phyloP scores from a whole-genome alignment of 1,140 invertebrate species.

The Dryas iulia region DNA sequence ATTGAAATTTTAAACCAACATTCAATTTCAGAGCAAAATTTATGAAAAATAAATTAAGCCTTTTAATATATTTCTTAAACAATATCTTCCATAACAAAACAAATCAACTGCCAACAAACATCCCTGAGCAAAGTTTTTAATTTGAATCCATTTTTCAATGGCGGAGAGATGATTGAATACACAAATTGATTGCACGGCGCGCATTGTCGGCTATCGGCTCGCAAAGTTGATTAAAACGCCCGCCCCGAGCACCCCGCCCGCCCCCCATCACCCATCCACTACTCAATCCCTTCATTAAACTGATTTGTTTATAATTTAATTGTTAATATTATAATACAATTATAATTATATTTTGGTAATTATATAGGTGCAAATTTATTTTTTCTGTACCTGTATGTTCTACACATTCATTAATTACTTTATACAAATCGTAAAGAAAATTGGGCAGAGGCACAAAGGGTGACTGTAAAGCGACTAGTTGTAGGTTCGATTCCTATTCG shows the following conservation, averaged over 20 bases:
- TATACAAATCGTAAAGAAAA: too few species aligned
- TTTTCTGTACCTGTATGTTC: too few species aligned
- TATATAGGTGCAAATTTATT: too few species aligned
- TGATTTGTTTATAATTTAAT: constrained; percentile 36
- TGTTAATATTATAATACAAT: constrained; percentile 13
- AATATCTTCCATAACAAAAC: constrained; percentile 7
- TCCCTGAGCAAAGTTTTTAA: constrained; percentile 38
- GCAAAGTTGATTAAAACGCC: constrained; percentile 63
- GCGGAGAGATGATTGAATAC: constrained; percentile 61
- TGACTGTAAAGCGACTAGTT: too few species aligned
- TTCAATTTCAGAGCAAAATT: too few species aligned
- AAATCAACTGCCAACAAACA: constrained; percentile 10
- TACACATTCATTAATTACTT: background rate
- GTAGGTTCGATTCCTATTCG: too few species aligned
- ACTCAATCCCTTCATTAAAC: constrained; percentile 34
- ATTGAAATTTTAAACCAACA: background rate
- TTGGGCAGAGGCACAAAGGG: too few species aligned
- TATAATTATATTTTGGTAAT: background rate
- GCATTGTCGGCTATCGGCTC: constrained; percentile 59
- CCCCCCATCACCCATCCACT: constrained; percentile 9
- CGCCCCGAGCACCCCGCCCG: background rate
- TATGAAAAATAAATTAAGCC: background rate
- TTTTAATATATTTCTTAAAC: background rate
- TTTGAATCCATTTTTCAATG: constrained; percentile 46
- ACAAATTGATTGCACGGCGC: constrained; percentile 66